Evolutionary conservation across 1,140 invertebrate species (phyloP).

Genomic region (Drosophila ironensis): DNA sequence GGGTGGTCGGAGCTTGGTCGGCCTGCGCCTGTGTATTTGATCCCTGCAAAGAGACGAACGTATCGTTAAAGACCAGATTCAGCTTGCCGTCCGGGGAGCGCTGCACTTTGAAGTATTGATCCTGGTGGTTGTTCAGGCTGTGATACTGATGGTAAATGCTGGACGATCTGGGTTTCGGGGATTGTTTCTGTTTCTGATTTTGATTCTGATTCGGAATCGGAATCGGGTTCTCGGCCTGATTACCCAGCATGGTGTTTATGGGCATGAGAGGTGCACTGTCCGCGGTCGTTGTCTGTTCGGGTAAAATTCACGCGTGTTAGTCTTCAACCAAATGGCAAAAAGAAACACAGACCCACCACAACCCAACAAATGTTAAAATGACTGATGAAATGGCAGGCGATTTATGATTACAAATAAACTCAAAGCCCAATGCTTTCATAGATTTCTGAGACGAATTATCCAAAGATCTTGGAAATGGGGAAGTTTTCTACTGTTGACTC

Average conservation of each 20-base stretch:
- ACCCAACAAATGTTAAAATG: conserved; percentile 19
- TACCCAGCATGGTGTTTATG: conserved; percentile 49
- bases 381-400: conserved; percentile 4
- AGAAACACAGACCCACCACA: conserved; percentile 48
- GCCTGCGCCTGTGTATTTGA: conserved; percentile 6
- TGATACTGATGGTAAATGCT: conserved; percentile 70
- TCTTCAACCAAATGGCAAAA: conserved; percentile 23
- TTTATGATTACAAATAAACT: too few relatives aligned
- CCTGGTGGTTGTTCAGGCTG: conserved; percentile 61
- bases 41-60: conserved; percentile 66
- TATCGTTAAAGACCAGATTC: conserved; percentile 78
- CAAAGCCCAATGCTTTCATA: too few relatives aligned
- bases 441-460: too few relatives aligned
- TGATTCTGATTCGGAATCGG: conserved; percentile 1
- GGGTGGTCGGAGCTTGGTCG: not conserved
- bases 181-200: conserved; percentile 14
- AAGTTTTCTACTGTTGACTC: not conserved
- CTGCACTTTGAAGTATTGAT: conserved; percentile 79
- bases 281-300: conserved; percentile 65
- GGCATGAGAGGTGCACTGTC: conserved; percentile 72
- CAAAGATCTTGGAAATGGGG: too few relatives aligned
- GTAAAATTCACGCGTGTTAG: conserved; percentile 60
- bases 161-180: conserved; percentile 26
- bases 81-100: conserved; percentile 79
- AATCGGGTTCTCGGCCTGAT: conserved; percentile 17